Evolutionary conservation across 2,888 invertebrate genomes (phyloP).

Genomic region (Phalera bucephala): DNA sequence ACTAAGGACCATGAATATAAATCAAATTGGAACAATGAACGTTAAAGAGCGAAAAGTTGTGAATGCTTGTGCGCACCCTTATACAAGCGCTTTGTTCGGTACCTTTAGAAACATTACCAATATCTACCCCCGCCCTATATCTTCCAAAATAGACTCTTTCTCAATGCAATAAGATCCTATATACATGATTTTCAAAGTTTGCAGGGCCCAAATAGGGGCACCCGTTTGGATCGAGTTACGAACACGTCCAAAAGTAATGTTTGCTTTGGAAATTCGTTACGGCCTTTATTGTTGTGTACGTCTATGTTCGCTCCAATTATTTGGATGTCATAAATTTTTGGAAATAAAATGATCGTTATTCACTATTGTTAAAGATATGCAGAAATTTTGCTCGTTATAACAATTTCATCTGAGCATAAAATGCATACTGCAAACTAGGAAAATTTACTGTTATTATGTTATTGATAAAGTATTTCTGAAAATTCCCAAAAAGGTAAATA

Average conservation of each 20-base stretch:
- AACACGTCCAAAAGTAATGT: conserved; percentile 69
- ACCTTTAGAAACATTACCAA: conserved; percentile 45
- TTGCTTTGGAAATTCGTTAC: conserved; percentile 81
- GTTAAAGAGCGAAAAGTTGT: conserved; percentile 81
- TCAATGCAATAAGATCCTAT: conserved; percentile 13
- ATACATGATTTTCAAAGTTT: conserved; percentile 6
- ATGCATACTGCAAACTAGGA: too few species aligned
- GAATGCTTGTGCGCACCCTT: conserved; percentile 74
- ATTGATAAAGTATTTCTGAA: too few species aligned
- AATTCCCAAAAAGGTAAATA: too few species aligned
- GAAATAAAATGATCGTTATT: conserved; percentile 7
- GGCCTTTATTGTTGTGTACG: conserved; percentile 62
- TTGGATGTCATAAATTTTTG: conserved; percentile 54
- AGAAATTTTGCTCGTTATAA: too few species aligned
- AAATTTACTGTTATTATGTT: too few species aligned
- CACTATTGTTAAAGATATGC: too few species aligned
- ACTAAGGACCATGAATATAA: conserved; percentile 79
- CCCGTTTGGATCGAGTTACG: conserved; percentile 73
- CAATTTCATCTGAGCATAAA: too few species aligned
- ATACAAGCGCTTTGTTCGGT: conserved; percentile 58
- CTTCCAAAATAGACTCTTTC: conserved; percentile 25
- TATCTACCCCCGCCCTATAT: neutral
- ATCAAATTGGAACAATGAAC: conserved; percentile 78
- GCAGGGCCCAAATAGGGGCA: conserved; percentile 54
- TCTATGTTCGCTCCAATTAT: conserved; percentile 58